Percentiles rank a stretch among this genome's conserved stretches.
Conservation (phyloP, 2,113 vertebrate species). For the Labeo rohita region DNA sequence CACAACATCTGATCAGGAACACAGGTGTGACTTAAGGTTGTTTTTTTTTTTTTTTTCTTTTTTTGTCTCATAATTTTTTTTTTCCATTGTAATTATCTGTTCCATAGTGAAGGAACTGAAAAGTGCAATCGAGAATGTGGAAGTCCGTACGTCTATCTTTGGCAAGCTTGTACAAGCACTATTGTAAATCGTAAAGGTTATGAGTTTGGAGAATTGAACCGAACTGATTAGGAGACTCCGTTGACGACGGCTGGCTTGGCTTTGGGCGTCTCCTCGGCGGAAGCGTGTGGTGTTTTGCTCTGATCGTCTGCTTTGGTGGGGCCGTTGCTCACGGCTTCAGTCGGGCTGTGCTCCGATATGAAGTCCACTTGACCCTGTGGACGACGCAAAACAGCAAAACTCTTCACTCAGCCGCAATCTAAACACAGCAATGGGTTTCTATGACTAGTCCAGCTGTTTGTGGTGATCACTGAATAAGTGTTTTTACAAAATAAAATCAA, state of each 20-base stretch:
- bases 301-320: slow-evolving; percentile 78
- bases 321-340: slow-evolving; percentile 84
- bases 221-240: slow-evolving; percentile 88
- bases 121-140: slow-evolving; percentile 90
- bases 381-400: not conserved
- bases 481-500: not conserved
- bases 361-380: slow-evolving; percentile 83
- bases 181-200: slow-evolving; percentile 79
- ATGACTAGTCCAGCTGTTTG: not conserved
- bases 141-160: slow-evolving; percentile 97
- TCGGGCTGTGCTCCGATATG: slow-evolving; percentile 87
- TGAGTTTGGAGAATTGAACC: slow-evolving; percentile 72
- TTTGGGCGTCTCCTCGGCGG: slow-evolving; percentile 78
- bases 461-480: not conserved
- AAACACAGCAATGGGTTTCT: not conserved
- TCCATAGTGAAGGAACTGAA: slow-evolving; percentile 90
- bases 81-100: slow-evolving; percentile 68
- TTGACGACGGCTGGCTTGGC: slow-evolving; percentile 86
- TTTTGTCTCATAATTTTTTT: slow-evolving; percentile 9
- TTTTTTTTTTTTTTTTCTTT: slow-evolving; percentile 79
- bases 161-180: slow-evolving; percentile 99
- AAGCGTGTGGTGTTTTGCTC: slow-evolving; percentile 76
- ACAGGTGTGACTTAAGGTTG: slow-evolving; percentile 87
- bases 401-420: not conserved
- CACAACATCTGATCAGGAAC: slow-evolving; percentile 97